These are phyloP conservation scores for Acanthacorydalis orientalis DNA, from an alignment of 2,888 invertebrate species.

Conservation along the genomic window DNA sequence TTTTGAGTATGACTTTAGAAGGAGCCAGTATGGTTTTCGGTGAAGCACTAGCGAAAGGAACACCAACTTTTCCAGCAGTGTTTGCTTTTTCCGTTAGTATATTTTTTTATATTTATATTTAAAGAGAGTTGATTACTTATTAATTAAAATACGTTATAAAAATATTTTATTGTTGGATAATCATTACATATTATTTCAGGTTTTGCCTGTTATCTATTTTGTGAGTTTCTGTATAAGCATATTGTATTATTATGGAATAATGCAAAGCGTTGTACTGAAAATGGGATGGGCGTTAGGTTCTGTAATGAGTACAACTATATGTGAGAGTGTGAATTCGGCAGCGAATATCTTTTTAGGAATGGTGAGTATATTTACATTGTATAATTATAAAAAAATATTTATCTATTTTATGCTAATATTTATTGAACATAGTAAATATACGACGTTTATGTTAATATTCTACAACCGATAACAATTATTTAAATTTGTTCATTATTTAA, in stretches of 20 bases:
- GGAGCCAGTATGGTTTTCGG: constrained; percentile 82
- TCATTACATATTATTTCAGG: constrained; percentile 29
- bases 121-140: neutral
- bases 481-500: too few species aligned
- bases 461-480: too few species aligned
- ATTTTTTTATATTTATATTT: neutral
- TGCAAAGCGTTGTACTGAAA: constrained; percentile 72
- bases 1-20: constrained; percentile 59
- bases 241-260: constrained; percentile 71
- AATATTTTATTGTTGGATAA: constrained; percentile 1
- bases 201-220: constrained; percentile 82
- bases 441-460: too few species aligned
- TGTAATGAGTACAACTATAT: constrained; percentile 73
- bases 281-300: constrained; percentile 61
- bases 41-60: constrained; percentile 33
- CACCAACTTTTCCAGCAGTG: constrained; percentile 29
- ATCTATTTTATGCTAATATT: too few species aligned
- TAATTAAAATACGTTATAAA: neutral
- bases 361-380: constrained; percentile 34
- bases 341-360: constrained; percentile 90
- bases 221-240: constrained; percentile 83
- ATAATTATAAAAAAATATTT: too few species aligned
- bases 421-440: too few species aligned
- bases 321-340: constrained; percentile 84
- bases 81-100: constrained; percentile 73